Conservation (phyloP, 2,113 vertebrate genomes). For the Stomatorhinus ivindoensis region DNA sequence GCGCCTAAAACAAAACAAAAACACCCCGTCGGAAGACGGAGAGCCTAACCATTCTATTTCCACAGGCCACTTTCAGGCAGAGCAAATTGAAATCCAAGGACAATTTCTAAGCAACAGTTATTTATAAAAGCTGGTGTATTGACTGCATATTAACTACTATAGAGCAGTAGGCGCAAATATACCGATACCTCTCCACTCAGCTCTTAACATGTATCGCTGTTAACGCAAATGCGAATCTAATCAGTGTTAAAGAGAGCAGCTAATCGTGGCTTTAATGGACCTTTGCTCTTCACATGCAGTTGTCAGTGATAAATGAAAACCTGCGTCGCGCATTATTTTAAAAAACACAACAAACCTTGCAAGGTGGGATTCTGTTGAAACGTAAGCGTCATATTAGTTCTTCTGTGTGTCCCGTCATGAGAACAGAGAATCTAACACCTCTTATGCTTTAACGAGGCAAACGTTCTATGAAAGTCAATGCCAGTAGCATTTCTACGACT, state of each 20-base stretch:
- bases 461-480: not conserved
- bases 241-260: not conserved
- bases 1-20: not conserved
- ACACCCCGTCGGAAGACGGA: not conserved
- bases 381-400: not conserved
- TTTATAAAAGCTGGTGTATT: not conserved
- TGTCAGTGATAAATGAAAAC: not conserved
- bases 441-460: not conserved
- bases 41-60: not conserved
- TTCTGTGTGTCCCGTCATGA: not conserved
- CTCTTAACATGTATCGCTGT: not conserved
- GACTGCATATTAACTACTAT: not conserved
- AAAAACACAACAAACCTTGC: not conserved
- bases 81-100: conserved; percentile 5
- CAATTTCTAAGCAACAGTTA: conserved; percentile 12
- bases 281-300: not conserved
- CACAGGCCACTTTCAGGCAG: not conserved
- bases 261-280: not conserved
- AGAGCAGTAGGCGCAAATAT: not conserved
- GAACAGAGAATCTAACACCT: not conserved
- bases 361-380: not conserved
- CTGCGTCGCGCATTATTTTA: not conserved
- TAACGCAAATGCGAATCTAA: not conserved
- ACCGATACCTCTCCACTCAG: not conserved
- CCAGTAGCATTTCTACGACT: not conserved